Conservation (phyloP, 2,888 invertebrate species). For the Flexamia atlantica region DNA sequence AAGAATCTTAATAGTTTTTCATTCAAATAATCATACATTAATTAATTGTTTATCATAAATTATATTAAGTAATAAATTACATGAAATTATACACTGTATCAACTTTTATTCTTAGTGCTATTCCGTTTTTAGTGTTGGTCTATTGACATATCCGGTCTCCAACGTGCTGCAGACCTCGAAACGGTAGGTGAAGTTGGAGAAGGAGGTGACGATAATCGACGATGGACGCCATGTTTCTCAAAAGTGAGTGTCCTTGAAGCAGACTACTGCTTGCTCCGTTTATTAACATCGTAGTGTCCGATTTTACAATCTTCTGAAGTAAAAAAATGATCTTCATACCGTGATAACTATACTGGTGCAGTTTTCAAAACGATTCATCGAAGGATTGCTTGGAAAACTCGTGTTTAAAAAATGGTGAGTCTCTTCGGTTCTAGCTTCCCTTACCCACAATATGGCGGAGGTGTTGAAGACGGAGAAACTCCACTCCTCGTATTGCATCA, state of each 20-base stretch:
- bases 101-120: no score
- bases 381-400: conserved; percentile 69
- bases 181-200: conserved; percentile 11
- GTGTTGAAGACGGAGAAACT: not conserved
- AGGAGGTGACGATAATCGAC: conserved; percentile 47
- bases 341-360: not conserved
- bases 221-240: conserved; percentile 54
- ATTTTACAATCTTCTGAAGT: conserved; percentile 1
- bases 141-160: conserved; percentile 6
- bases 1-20: no score
- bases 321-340: conserved; percentile 19
- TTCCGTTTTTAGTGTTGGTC: not conserved
- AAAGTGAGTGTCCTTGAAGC: conserved; percentile 44
- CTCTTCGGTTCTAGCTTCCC: not conserved
- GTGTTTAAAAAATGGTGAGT: conserved; percentile 69
- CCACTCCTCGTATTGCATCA: conserved; percentile 14
- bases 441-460: conserved; percentile 62
- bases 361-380: not conserved
- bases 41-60: no score
- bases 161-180: not conserved
- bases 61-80: no score
- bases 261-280: not conserved
- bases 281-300: not conserved
- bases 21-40: no score
- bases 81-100: no score